Conservation (phyloP, 2,113 vertebrate genomes). For the Brienomyrus brachyistius region DNA sequence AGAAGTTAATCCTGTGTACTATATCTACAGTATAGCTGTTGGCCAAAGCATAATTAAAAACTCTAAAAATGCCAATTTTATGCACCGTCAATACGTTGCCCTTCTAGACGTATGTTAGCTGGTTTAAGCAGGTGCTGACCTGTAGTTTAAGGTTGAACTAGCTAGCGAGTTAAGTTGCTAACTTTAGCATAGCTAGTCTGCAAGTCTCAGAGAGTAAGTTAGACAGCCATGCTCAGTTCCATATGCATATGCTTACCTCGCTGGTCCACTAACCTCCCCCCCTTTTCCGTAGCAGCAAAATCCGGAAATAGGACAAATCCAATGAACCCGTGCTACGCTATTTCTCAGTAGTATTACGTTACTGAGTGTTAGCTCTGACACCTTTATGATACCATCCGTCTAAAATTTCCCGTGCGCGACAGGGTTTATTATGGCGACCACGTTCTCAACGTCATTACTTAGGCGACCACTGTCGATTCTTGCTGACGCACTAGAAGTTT, state of each 20-base stretch:
- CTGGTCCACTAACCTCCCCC: slow-evolving; percentile 34
- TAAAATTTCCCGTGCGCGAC: slow-evolving; percentile 37
- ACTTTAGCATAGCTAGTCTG: slow-evolving; percentile 14
- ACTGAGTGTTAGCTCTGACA: slow-evolving; percentile 8
- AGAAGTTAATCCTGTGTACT: neutral
- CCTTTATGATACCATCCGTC: slow-evolving; percentile 9
- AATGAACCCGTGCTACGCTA: neutral
- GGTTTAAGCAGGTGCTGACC: neutral
- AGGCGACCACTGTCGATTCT: slow-evolving; percentile 43
- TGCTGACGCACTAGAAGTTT: slow-evolving; percentile 37
- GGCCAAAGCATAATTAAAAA: neutral
- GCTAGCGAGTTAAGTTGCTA: neutral
- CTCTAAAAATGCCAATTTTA: neutral
- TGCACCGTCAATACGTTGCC: neutral
- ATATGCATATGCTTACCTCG: slow-evolving; percentile 52
- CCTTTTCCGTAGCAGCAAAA: neutral
- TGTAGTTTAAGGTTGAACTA: neutral
- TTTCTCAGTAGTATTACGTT: neutral
- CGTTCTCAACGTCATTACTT: slow-evolving; percentile 49
- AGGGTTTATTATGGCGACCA: slow-evolving; percentile 62
- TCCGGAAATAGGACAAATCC: neutral
- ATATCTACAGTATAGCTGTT: neutral
- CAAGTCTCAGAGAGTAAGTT: neutral
- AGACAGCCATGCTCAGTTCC: slow-evolving; percentile 31
- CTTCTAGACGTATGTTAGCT: no score